Conservation (phyloP, 2,888 invertebrate genomes). For the Andrena praecox region DNA sequence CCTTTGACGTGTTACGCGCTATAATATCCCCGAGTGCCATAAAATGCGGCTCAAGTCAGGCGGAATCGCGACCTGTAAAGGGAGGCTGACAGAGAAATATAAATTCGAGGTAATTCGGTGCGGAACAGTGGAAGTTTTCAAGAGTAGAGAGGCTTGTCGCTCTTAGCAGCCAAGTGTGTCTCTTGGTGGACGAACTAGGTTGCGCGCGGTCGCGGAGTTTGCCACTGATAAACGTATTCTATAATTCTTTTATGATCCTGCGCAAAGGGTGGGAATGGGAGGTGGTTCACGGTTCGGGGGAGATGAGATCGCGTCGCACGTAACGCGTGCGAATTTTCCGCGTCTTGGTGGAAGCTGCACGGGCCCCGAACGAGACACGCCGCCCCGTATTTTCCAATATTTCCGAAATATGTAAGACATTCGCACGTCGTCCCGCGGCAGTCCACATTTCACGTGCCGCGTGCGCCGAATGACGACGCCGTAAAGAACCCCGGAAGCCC, state of each 20-base stretch:
- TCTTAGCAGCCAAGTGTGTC: no score
- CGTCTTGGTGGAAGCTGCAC: neutral
- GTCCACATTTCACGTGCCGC: constrained; percentile 39
- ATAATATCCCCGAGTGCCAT: constrained; percentile 24
- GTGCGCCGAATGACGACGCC: constrained; percentile 41
- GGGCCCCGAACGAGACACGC: neutral
- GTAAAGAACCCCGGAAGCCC: constrained; percentile 38
- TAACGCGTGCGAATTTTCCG: constrained; percentile 14
- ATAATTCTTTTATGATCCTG: no score
- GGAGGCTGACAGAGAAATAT: constrained; percentile 3
- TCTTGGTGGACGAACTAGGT: no score
- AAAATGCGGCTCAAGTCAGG: constrained; percentile 28
- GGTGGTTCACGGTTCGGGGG: no score
- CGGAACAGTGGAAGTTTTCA: constrained; percentile 41
- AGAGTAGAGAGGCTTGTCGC: no score
- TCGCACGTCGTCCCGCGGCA: constrained; percentile 35
- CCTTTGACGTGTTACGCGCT: constrained; percentile 34
- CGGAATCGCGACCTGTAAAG: neutral
- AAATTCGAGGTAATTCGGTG: constrained; percentile 41
- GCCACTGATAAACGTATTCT: no score
- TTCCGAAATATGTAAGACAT: constrained; percentile 52
- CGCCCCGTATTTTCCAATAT: constrained; percentile 54
- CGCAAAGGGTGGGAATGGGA: no score
- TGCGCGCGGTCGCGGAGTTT: no score
- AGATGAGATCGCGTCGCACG: constrained; percentile 11